Conservation (phyloP, 2,113 vertebrate species). For the Nerophis ophidion region DNA sequence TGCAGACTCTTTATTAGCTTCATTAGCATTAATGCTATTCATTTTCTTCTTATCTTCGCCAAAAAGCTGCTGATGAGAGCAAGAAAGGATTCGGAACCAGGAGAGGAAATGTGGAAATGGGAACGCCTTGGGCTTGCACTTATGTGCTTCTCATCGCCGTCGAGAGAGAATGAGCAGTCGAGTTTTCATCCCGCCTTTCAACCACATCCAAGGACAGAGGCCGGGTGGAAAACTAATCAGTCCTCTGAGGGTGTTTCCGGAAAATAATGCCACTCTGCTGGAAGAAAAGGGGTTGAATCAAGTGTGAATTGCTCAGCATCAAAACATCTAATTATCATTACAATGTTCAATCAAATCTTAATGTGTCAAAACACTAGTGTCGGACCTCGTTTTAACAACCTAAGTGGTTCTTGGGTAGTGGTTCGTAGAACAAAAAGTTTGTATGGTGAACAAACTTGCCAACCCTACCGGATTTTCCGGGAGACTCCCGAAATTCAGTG, state of each 20-base stretch:
- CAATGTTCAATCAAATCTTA: too few relatives aligned
- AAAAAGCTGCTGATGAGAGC: neutral
- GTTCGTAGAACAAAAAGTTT: too few relatives aligned
- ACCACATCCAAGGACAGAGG: constrained; percentile 68
- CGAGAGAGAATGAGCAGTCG: constrained; percentile 59
- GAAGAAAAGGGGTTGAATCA: too few relatives aligned
- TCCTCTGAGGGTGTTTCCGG: constrained; percentile 42
- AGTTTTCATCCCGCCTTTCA: constrained; percentile 81
- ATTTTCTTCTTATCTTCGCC: constrained; percentile 37
- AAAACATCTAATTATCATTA: too few relatives aligned
- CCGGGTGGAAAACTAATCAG: constrained; percentile 26
- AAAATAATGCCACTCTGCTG: constrained; percentile 52
- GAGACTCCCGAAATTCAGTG: too few relatives aligned
- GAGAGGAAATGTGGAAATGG: constrained; percentile 2
- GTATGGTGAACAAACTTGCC: too few relatives aligned
- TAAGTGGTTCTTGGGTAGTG: too few relatives aligned
- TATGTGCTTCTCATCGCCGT: constrained; percentile 60
- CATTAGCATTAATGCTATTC: constrained; percentile 32
- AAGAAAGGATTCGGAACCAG: neutral
- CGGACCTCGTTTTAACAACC: too few relatives aligned
- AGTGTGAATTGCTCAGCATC: too few relatives aligned
- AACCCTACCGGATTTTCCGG: too few relatives aligned
- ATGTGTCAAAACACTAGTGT: too few relatives aligned
- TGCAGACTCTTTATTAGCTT: constrained; percentile 19
- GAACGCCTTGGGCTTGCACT: neutral